phyloP scores from a whole-genome alignment of 2,113 vertebrate genomes.

The Anarhynchus alexandrinus region DNA sequence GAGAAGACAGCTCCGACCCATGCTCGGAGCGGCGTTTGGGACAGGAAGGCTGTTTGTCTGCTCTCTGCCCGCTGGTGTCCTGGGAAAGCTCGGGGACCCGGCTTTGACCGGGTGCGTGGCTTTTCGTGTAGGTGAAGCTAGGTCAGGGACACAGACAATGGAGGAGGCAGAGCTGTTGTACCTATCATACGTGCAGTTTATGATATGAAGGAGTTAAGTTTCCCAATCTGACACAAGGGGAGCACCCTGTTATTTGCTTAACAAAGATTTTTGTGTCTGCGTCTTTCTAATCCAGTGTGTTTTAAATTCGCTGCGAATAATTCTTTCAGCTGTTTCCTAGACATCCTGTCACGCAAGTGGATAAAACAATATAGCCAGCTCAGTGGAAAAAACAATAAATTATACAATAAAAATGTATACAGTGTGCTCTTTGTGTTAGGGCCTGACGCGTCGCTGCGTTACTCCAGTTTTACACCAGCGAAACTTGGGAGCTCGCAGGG shows the following conservation, averaged over 20 bases:
- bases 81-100: background rate
- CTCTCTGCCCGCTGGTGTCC: background rate
- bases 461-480: background rate
- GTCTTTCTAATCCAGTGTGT: slow-evolving; percentile 46
- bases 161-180: slow-evolving; percentile 19
- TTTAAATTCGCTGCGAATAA: slow-evolving; percentile 70
- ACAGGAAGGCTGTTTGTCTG: background rate
- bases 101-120: background rate
- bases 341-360: slow-evolving; percentile 68
- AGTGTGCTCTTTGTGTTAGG: slow-evolving; percentile 20
- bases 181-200: slow-evolving; percentile 16
- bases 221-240: slow-evolving; percentile 14
- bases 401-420: slow-evolving; percentile 54
- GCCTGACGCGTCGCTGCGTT: background rate
- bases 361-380: slow-evolving; percentile 70
- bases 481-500: background rate
- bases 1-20: background rate
- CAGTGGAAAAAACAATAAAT: slow-evolving; percentile 64
- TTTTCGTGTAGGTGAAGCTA: background rate
- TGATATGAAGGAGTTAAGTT: slow-evolving; percentile 56
- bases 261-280: slow-evolving; percentile 56
- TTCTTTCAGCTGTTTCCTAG: slow-evolving; percentile 72
- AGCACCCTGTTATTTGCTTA: slow-evolving; percentile 60
- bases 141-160: background rate
- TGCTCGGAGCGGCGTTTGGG: background rate